These are phyloP conservation scores for Volucella inflata DNA, from an alignment of 2,888 invertebrate genomes.

Conservation along the genomic window DNA sequence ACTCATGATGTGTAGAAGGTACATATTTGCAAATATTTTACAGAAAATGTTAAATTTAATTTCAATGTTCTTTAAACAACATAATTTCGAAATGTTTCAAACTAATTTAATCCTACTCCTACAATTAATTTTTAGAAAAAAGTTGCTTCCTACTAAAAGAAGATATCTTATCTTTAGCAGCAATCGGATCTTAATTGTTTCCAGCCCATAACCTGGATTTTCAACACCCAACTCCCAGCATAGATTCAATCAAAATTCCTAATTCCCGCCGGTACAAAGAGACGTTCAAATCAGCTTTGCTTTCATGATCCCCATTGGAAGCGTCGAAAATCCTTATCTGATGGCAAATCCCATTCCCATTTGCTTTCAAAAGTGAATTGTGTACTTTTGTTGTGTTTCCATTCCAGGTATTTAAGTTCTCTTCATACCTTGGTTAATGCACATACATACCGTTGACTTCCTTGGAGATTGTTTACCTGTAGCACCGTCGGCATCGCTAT, in stretches of 20 bases:
- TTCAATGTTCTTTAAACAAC: no score
- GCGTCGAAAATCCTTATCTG: constrained; percentile 44
- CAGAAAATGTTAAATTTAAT: no score
- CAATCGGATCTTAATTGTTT: no score
- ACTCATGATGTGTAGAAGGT: no score
- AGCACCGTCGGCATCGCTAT: not conserved
- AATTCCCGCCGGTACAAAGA: constrained; percentile 7
- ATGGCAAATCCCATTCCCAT: constrained; percentile 55
- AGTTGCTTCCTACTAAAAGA: no score
- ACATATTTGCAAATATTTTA: no score
- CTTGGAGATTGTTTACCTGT: constrained; percentile 36
- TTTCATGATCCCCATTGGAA: constrained; percentile 22
- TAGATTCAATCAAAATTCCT: constrained; percentile 20
- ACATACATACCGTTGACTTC: constrained; percentile 3
- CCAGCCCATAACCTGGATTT: no score
- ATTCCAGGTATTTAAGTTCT: constrained; percentile 13
- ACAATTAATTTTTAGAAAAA: no score
- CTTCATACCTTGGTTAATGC: not conserved
- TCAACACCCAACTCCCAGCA: not conserved
- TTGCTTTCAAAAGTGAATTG: constrained; percentile 19
- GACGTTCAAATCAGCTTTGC: constrained; percentile 15
- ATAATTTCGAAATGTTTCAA: no score
- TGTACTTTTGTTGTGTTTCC: constrained; percentile 5
- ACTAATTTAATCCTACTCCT: no score
- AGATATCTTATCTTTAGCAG: no score